Conservation (phyloP, 2,113 vertebrate genomes). For the Gila orcuttii region DNA sequence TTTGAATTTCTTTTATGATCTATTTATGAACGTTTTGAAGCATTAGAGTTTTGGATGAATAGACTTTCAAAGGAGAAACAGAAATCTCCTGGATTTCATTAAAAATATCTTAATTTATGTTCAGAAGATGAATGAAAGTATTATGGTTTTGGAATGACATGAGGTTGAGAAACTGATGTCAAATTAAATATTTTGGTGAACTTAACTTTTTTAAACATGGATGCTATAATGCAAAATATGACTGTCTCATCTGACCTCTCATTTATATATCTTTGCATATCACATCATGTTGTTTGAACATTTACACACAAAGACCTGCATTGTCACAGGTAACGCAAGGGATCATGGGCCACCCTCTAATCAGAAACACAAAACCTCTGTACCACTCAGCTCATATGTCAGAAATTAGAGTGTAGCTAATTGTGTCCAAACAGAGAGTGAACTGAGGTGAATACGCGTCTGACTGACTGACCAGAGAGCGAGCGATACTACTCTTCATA, state of each 20-base stretch:
- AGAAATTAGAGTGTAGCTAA: conserved; percentile 51
- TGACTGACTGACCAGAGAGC: conserved; percentile 51
- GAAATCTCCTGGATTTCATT: too few species aligned
- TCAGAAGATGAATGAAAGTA: too few species aligned
- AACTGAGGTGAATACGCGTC: conserved; percentile 47
- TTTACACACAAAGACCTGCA: conserved; percentile 12
- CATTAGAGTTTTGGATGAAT: too few species aligned
- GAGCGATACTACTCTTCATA: conserved; percentile 59
- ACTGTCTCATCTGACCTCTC: conserved; percentile 10
- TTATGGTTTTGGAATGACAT: too few species aligned
- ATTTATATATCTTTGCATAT: conserved; percentile 14
- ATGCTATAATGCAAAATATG: conserved; percentile 18
- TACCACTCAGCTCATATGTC: conserved; percentile 38
- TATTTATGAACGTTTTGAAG: too few species aligned
- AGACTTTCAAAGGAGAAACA: too few species aligned
- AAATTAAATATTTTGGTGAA: too few species aligned
- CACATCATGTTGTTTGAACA: conserved; percentile 7
- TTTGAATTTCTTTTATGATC: too few species aligned
- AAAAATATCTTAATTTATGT: too few species aligned
- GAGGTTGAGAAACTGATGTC: too few species aligned
- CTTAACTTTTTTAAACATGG: not conserved
- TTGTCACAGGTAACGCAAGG: not conserved
- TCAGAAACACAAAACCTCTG: conserved; percentile 33
- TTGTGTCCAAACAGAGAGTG: conserved; percentile 35
- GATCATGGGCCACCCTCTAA: not conserved